phyloP scores from a whole-genome alignment of 2,888 invertebrate species.

The Actias luna region DNA sequence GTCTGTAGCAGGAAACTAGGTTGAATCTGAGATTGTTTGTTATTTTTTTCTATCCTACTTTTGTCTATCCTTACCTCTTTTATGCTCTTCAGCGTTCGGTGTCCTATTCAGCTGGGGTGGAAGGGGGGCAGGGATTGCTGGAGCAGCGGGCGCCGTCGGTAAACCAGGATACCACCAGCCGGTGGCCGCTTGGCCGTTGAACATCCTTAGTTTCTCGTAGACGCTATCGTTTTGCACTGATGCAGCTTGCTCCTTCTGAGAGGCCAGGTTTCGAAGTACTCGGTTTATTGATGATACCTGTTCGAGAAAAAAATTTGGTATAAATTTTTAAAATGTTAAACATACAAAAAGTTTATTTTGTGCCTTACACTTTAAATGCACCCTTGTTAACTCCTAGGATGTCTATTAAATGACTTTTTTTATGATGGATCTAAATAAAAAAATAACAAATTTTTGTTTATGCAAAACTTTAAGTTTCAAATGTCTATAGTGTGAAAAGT shows the following conservation, averaged over 20 bases:
- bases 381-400: too few species aligned
- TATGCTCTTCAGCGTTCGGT: constrained; percentile 86
- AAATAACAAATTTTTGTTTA: too few species aligned
- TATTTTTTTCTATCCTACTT: too few species aligned
- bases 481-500: too few species aligned
- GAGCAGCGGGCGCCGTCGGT: constrained; percentile 86
- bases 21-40: too few species aligned
- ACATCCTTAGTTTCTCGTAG: constrained; percentile 97
- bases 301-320: constrained; percentile 1
- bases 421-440: too few species aligned
- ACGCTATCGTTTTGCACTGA: constrained; percentile 93
- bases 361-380: too few species aligned
- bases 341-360: too few species aligned
- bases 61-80: constrained; percentile 90
- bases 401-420: too few species aligned
- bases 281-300: constrained; percentile 99
- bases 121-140: constrained; percentile 87
- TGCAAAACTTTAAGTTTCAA: too few species aligned
- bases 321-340: neutral
- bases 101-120: constrained; percentile 82
- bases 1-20: too few species aligned
- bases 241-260: constrained; percentile 96
- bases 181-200: constrained; percentile 93
- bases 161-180: constrained; percentile 94
- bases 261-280: constrained; percentile 96